Conservation (phyloP, 2,797 vertebrate species). For the Naso thynnoides region DNA sequence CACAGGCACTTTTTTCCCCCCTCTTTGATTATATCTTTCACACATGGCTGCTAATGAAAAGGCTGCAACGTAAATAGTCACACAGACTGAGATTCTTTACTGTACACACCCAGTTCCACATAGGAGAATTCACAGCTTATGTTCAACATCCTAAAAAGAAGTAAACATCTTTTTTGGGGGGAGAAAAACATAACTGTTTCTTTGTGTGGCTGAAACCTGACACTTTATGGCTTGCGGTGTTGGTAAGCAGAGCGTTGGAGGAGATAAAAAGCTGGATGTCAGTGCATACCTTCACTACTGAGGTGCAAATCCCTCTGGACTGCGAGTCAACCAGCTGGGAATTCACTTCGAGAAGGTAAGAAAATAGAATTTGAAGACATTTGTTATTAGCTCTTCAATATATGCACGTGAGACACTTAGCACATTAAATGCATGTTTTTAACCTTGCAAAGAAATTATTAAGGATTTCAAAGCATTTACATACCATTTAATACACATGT, state of each 20-base stretch:
- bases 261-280: constrained; percentile 57
- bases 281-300: constrained; percentile 35
- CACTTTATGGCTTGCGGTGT: constrained; percentile 59
- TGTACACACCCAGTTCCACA: constrained; percentile 4
- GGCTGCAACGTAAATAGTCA: background rate
- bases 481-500: background rate
- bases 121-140: constrained; percentile 8
- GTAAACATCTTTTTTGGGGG: background rate
- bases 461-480: background rate
- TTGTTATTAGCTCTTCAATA: background rate
- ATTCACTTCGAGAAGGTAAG: constrained; percentile 55
- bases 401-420: background rate
- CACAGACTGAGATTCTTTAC: background rate
- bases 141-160: constrained; percentile 10
- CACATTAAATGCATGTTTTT: background rate
- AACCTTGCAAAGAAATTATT: background rate
- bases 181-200: constrained; percentile 6
- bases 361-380: background rate
- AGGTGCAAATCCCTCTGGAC: constrained; percentile 40
- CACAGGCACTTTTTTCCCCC: background rate
- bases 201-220: constrained; percentile 71
- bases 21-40: background rate
- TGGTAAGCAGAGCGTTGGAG: constrained; percentile 42
- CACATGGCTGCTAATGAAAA: background rate
- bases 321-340: constrained; percentile 4